Conservation (phyloP, 2,888 invertebrate species). For the Cyaniris semiargus region DNA sequence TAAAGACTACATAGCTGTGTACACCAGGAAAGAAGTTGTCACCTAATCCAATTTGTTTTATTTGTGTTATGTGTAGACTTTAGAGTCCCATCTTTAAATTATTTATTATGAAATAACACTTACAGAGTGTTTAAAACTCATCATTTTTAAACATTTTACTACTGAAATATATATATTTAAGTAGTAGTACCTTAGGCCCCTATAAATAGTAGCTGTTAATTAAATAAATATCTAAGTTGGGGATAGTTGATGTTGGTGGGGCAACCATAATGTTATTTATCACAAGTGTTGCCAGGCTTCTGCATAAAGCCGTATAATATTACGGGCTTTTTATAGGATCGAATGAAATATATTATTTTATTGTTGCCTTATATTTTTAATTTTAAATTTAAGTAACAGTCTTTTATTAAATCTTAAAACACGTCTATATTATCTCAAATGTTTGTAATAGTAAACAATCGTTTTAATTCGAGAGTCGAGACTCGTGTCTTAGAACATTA, state of each 20-base stretch:
- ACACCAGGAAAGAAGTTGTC: conserved; percentile 49
- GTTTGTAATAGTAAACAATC: background rate
- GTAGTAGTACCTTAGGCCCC: too few species aligned
- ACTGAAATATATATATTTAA: too few species aligned
- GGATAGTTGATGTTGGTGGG: too few species aligned
- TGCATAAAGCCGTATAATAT: too few species aligned
- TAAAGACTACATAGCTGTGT: conserved; percentile 84
- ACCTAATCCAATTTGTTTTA: background rate
- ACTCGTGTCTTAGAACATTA: too few species aligned
- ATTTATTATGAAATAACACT: background rate
- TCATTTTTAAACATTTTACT: background rate
- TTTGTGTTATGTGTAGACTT: background rate
- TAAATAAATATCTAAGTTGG: too few species aligned
- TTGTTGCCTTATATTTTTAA: background rate
- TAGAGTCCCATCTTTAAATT: background rate
- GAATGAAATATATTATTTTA: background rate
- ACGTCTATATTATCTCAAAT: background rate
- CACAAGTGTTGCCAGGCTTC: too few species aligned
- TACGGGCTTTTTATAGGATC: too few species aligned
- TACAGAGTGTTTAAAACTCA: background rate
- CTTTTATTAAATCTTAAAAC: conserved; percentile 41
- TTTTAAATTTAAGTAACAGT: conserved; percentile 48
- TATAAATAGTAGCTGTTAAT: too few species aligned
- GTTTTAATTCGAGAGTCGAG: too few species aligned
- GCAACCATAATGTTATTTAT: too few species aligned